These are phyloP conservation scores for Montifringilla adamsi DNA, from an alignment of 2,113 vertebrate genomes.

Conservation along the genomic window DNA sequence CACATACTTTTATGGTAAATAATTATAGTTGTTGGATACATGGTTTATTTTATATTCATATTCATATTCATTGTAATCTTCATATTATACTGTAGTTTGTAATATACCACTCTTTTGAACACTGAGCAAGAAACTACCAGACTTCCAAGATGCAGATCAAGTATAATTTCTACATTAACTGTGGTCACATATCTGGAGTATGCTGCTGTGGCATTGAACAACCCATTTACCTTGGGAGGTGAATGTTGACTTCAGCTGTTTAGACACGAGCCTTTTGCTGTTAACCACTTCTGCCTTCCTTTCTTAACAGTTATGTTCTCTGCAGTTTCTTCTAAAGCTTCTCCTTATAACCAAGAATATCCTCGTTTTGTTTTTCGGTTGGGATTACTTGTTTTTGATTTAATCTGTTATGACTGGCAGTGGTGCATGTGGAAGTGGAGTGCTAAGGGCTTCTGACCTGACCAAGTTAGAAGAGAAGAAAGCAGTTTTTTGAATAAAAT, in stretches of 20 bases:
- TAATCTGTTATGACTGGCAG: background rate
- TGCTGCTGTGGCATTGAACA: background rate
- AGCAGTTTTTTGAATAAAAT: background rate
- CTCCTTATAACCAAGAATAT: background rate
- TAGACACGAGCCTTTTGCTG: background rate
- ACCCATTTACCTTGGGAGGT: background rate
- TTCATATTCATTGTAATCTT: background rate
- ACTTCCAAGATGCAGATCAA: background rate
- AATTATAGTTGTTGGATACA: background rate
- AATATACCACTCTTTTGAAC: background rate
- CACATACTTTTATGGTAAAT: background rate
- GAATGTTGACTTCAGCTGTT: background rate
- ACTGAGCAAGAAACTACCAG: background rate
- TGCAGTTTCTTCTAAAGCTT: background rate
- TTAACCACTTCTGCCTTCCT: background rate
- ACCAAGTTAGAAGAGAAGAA: background rate
- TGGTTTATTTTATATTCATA: background rate
- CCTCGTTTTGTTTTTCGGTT: rapidly evolving
- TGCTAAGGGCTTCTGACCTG: background rate
- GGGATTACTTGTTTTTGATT: background rate
- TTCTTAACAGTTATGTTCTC: background rate
- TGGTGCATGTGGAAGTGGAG: background rate
- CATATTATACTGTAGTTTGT: background rate
- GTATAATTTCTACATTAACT: background rate
- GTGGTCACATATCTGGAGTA: rapidly evolving